phyloP scores from a whole-genome alignment of 2,888 invertebrate genomes.

The Nomada ferruginata region DNA sequence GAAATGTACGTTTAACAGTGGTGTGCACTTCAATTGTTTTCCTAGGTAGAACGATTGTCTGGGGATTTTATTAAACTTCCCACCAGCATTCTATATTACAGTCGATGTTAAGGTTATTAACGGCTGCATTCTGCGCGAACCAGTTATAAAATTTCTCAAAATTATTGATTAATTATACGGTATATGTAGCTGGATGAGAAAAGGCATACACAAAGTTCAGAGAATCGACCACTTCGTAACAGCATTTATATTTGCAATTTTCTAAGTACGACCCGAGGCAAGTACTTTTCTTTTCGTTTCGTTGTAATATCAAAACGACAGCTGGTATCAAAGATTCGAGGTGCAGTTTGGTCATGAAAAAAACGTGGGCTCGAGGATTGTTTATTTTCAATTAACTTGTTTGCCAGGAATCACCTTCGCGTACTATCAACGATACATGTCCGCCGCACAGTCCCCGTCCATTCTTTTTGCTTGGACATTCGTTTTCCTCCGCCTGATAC shows the following conservation, averaged over 20 bases:
- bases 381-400: conserved; percentile 49
- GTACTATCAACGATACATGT: conserved; percentile 32
- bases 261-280: not conserved
- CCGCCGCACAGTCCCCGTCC: not conserved
- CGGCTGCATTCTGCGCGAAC: no score
- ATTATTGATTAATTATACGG: no score
- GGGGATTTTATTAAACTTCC: no score
- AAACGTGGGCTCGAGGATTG: not conserved
- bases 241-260: not conserved
- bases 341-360: conserved; percentile 19
- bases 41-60: not conserved
- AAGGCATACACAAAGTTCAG: not conserved
- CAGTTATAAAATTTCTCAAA: no score
- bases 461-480: not conserved
- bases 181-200: not conserved
- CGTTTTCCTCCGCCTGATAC: not conserved
- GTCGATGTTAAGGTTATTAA: no score
- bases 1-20: not conserved
- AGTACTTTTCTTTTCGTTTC: not conserved
- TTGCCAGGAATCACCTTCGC: conserved; percentile 14
- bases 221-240: conserved; percentile 7
- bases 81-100: no score
- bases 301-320: not conserved
- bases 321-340: not conserved
- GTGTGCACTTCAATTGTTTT: no score